Percentiles rank a stretch among this genome's conserved stretches.
Evolutionary conservation across 2,888 invertebrate genomes (phyloP).

Genomic region (Drosophila glabriapex): DNA sequence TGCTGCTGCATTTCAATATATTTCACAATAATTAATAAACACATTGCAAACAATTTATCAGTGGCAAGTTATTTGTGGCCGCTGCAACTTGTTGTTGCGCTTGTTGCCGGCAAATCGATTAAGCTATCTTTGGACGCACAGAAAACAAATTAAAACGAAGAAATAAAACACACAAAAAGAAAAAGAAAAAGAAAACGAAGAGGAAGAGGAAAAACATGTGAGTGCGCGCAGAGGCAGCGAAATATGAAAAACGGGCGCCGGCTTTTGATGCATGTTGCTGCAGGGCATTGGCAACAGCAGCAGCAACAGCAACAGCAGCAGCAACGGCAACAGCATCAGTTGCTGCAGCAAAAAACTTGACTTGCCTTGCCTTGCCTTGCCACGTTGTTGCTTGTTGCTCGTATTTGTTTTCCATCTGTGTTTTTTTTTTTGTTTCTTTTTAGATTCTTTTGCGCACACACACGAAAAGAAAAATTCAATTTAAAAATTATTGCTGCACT

Average conservation of each 20-base stretch:
- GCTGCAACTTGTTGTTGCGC: constrained; percentile 35
- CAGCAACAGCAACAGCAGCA: constrained; percentile 28
- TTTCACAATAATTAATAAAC: constrained; percentile 77
- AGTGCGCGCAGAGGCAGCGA: constrained; percentile 39
- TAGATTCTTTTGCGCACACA: constrained; percentile 21
- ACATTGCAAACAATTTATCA: constrained; percentile 82
- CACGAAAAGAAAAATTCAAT: constrained; percentile 75
- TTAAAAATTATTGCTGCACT: constrained; percentile 83
- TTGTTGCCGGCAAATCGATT: constrained; percentile 78
- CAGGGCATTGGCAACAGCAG: constrained; percentile 53
- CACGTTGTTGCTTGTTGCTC: constrained; percentile 33
- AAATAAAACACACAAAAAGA: constrained; percentile 21
- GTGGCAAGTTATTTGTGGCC: constrained; percentile 51
- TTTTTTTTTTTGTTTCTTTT: constrained; percentile 17
- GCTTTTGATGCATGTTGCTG: constrained; percentile 76
- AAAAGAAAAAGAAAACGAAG: constrained; percentile 26
- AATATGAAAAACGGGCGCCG: constrained; percentile 79
- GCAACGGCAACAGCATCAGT: constrained; percentile 43
- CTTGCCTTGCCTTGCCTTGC: constrained; percentile 47
- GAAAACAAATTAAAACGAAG: constrained; percentile 70
- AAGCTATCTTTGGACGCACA: constrained; percentile 74
- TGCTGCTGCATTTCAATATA: constrained; percentile 67
- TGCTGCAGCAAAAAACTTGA: constrained; percentile 37
- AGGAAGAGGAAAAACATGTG: constrained; percentile 60
- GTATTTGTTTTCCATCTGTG: constrained; percentile 60